Conservation (phyloP, 2,113 vertebrate genomes). For the Pangasianodon gigas region DNA sequence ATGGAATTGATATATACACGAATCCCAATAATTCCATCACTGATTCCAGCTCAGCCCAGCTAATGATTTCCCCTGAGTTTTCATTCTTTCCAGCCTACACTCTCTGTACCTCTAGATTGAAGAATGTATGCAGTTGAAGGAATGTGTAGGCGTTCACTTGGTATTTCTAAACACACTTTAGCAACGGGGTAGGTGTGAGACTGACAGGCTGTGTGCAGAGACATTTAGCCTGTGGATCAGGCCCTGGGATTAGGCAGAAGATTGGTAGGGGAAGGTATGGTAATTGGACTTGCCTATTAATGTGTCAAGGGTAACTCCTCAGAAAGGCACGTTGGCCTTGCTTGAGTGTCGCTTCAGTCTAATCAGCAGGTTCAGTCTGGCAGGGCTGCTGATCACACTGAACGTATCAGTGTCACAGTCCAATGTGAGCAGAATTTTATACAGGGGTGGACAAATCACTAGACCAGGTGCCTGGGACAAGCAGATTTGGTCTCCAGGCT, state of each 20-base stretch:
- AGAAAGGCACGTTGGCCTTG: conserved; percentile 5
- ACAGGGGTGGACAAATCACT: not conserved
- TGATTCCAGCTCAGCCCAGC: not conserved
- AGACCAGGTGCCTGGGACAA: not conserved
- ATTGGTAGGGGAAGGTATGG: conserved; percentile 7
- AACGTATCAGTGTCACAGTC: not conserved
- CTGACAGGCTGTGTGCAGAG: conserved; percentile 14
- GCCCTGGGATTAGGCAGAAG: not conserved
- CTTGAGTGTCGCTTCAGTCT: not conserved
- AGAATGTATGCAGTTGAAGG: not conserved
- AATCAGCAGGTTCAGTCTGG: conserved; percentile 18
- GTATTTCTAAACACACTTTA: conserved; percentile 32
- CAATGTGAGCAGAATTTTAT: conserved; percentile 3
- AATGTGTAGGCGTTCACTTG: conserved; percentile 18
- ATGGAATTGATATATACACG: not conserved
- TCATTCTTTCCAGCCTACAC: conserved; percentile 15
- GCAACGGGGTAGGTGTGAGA: conserved; percentile 8
- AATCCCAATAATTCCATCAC: not conserved
- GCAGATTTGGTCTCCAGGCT: not conserved
- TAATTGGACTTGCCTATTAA: conserved; percentile 34
- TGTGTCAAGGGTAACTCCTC: conserved; percentile 3
- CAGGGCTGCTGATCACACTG: not conserved
- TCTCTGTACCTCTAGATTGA: conserved; percentile 3
- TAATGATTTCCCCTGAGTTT: not conserved
- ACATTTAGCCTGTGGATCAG: conserved; percentile 31